Evolutionary conservation across 1,140 invertebrate species (phyloP).

Genomic region (Temnothorax curvispinosus): DNA sequence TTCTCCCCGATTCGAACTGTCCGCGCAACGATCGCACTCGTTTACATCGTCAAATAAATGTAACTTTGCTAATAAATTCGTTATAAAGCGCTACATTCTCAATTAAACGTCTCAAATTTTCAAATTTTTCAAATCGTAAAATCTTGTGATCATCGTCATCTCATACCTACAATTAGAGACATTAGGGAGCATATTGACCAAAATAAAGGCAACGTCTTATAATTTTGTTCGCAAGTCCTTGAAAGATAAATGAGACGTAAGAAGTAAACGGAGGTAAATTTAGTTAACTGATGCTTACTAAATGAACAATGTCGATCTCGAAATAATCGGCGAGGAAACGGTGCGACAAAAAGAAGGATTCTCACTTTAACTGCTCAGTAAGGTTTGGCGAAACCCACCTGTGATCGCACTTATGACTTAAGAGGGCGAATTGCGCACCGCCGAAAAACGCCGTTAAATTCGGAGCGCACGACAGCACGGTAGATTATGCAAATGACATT

Average conservation of each 20-base stretch:
- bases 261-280: background rate
- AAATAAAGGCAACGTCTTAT: background rate
- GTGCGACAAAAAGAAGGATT: background rate
- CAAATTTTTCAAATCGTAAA: background rate
- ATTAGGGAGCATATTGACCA: background rate
- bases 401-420: background rate
- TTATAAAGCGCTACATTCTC: background rate
- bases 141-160: background rate
- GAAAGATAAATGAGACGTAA: conserved; percentile 29
- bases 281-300: conserved; percentile 4
- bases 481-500: conserved; percentile 37
- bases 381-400: background rate
- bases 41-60: background rate
- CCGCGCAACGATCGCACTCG: background rate
- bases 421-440: background rate
- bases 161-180: background rate
- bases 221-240: background rate
- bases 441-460: background rate
- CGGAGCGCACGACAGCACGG: background rate
- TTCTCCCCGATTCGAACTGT: background rate
- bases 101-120: background rate
- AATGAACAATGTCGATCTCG: background rate
- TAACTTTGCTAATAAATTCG: background rate
- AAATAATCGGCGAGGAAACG: conserved; percentile 20
- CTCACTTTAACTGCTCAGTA: background rate